Evolutionary conservation across 2,888 invertebrate genomes (phyloP).

Genomic region (Tetranychus truncatus): DNA sequence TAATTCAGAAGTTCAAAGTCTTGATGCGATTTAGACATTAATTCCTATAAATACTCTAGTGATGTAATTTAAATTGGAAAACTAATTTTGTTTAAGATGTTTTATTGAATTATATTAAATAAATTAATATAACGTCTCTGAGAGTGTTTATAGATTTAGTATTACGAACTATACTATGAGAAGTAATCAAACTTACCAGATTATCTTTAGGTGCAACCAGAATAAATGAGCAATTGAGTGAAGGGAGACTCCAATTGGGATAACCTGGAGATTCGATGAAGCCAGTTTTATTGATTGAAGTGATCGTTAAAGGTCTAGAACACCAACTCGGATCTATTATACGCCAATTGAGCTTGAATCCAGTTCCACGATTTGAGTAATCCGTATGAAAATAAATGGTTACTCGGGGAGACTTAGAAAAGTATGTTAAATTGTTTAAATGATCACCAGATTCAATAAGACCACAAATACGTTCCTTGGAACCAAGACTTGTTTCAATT

Average conservation of each 20-base stretch:
- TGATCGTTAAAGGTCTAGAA: not conserved
- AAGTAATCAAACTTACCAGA: not conserved
- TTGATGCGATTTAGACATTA: no score
- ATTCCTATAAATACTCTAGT: no score
- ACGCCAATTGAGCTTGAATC: conserved; percentile 17
- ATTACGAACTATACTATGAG: not conserved
- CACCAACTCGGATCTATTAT: conserved; percentile 16
- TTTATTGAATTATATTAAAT: no score
- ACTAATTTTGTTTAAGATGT: no score
- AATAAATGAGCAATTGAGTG: conserved; percentile 50
- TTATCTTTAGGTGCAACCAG: conserved; percentile 40
- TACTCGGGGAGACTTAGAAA: conserved; percentile 10
- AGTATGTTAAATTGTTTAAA: conserved; percentile 15
- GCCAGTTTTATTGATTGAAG: conserved; percentile 1
- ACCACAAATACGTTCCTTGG: conserved; percentile 38
- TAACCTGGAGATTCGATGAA: conserved; percentile 46
- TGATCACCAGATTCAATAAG: conserved; percentile 34
- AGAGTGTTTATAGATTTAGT: not conserved
- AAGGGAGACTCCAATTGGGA: conserved; percentile 49
- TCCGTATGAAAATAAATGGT: conserved; percentile 15
- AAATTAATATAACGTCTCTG: no score
- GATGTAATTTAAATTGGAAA: no score
- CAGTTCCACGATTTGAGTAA: conserved; percentile 15
- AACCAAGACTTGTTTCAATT: conserved; percentile 24
- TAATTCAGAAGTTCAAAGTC: no score